Conservation (phyloP, 2,888 invertebrate species). For the Lysandra coridon region DNA sequence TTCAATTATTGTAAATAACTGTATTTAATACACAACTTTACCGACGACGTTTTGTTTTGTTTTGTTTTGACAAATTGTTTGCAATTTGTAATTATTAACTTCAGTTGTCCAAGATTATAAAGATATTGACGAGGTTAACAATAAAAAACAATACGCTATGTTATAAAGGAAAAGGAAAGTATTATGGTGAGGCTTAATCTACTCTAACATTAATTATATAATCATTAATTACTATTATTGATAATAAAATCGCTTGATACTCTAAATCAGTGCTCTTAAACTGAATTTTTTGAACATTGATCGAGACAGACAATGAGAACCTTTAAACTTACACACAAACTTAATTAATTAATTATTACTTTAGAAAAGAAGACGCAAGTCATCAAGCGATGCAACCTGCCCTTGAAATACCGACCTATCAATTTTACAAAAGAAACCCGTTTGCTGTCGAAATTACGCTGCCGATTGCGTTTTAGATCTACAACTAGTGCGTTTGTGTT, state of each 20-base stretch:
- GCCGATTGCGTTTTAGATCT: constrained; percentile 28
- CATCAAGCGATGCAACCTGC: constrained; percentile 41
- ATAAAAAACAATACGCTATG: not conserved
- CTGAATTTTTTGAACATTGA: no score
- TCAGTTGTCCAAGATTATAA: not conserved
- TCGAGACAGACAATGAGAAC: not conserved
- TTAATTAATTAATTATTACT: constrained; percentile 10
- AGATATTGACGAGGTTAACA: not conserved
- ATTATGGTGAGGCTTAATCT: no score
- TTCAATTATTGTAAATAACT: constrained; percentile 2
- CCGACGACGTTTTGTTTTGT: not conserved
- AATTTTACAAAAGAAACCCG: constrained; percentile 41
- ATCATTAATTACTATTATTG: no score
- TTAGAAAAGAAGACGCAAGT: constrained; percentile 38
- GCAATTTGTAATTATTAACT: not conserved
- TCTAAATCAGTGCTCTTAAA: not conserved
- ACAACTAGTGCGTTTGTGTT: constrained; percentile 18
- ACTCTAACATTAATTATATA: not conserved
- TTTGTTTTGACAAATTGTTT: not conserved
- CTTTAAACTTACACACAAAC: not conserved
- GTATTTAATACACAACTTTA: not conserved
- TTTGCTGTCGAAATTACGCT: constrained; percentile 38
- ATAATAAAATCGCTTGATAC: not conserved
- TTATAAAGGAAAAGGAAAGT: no score
- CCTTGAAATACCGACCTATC: constrained; percentile 43